phyloP scores from a whole-genome alignment of 2,113 vertebrate genomes.

The Romanogobio albipinnatus region DNA sequence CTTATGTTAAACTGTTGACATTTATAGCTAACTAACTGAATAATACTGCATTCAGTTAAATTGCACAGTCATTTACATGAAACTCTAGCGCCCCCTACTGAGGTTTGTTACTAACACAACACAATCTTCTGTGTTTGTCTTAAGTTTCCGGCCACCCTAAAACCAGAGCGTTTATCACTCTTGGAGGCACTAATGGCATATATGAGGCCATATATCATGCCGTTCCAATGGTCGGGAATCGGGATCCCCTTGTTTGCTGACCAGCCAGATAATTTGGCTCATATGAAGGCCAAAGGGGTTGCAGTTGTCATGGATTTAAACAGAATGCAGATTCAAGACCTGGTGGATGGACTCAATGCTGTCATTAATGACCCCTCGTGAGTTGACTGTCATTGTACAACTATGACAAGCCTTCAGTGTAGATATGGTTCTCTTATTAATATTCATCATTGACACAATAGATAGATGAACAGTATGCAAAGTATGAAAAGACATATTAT shows the following conservation, averaged over 20 bases:
- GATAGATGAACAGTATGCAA: neutral
- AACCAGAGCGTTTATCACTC: conserved; percentile 88
- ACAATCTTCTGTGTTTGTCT: neutral
- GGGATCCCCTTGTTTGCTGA: conserved; percentile 88
- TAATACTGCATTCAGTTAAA: neutral
- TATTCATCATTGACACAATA: too few species aligned
- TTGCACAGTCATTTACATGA: neutral
- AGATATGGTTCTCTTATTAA: neutral
- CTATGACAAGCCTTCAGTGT: neutral
- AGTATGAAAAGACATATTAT: neutral
- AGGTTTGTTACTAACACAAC: neutral
- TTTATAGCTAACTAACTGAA: neutral
- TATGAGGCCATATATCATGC: conserved; percentile 94
- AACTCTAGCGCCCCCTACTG: neutral
- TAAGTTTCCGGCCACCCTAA: conserved; percentile 81
- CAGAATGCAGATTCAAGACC: conserved; percentile 74
- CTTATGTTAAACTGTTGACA: neutral
- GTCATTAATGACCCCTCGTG: conserved; percentile 83
- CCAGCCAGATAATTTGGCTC: conserved; percentile 85
- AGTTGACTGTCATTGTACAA: conserved; percentile 62
- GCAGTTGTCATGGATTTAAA: conserved; percentile 77
- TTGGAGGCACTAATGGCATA: conserved; percentile 91
- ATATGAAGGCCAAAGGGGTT: conserved; percentile 83
- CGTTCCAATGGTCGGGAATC: conserved; percentile 87
- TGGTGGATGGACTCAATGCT: conserved; percentile 76